Percentiles rank a stretch among this genome's conserved stretches.
Evolutionary conservation across 2,888 invertebrate genomes (phyloP).

Genomic region (Noctuana brunneofusca): DNA sequence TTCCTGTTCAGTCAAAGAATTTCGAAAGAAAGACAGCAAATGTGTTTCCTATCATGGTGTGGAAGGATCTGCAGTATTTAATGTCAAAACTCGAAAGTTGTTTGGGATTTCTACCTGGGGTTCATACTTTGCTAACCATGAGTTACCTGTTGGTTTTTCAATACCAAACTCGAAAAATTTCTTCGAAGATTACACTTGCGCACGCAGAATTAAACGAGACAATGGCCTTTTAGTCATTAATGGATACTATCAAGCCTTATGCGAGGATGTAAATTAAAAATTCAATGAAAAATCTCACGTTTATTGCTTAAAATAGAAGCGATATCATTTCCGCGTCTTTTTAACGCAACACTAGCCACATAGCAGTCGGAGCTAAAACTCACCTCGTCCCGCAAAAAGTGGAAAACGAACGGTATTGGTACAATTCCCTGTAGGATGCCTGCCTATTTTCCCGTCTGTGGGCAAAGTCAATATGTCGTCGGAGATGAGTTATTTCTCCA

Average conservation of each 20-base stretch:
- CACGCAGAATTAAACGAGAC: slow-evolving; percentile 50
- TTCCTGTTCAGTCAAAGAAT: slow-evolving; percentile 49
- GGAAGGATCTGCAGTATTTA: slow-evolving; percentile 56
- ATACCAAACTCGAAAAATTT: slow-evolving; percentile 57
- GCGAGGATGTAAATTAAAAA: slow-evolving; percentile 39
- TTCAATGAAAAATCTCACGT: slow-evolving; percentile 1
- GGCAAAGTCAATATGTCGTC: slow-evolving; percentile 75
- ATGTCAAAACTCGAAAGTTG: slow-evolving; percentile 45
- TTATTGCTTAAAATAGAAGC: too few species aligned
- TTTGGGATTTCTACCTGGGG: slow-evolving; percentile 67
- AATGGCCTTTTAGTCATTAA: slow-evolving; percentile 16
- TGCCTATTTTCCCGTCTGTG: slow-evolving; percentile 62
- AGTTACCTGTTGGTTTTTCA: slow-evolving; percentile 62
- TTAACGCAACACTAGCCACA: slow-evolving; percentile 23
- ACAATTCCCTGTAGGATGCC: slow-evolving; percentile 72
- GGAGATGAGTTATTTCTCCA: slow-evolving; percentile 80
- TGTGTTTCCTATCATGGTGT: slow-evolving; percentile 56
- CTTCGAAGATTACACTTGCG: slow-evolving; percentile 54
- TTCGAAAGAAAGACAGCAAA: slow-evolving; percentile 22
- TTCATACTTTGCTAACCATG: slow-evolving; percentile 32
- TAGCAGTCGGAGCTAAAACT: slow-evolving; percentile 35
- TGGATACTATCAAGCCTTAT: slow-evolving; percentile 56
- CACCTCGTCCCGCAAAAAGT: slow-evolving; percentile 42
- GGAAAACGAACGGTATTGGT: slow-evolving; percentile 51
- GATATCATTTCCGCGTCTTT: slow-evolving; percentile 7